Evolutionary conservation across 2,797 vertebrate species (phyloP).

Genomic region (Helarctos malayanus): DNA sequence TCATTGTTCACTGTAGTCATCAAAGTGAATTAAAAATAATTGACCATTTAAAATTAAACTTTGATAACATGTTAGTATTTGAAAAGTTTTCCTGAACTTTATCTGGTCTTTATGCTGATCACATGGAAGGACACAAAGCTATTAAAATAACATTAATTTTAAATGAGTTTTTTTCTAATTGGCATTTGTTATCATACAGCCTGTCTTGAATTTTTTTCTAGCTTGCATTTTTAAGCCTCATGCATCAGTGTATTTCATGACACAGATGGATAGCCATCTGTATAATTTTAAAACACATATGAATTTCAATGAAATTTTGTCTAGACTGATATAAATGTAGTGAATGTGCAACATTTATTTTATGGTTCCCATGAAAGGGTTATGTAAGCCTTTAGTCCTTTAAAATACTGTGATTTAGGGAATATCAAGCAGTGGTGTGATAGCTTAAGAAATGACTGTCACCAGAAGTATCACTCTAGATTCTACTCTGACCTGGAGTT

Average conservation of each 20-base stretch:
- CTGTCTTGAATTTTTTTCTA: not conserved
- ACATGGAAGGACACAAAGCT: not conserved
- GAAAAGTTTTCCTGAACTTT: conserved; percentile 46
- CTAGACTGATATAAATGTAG: conserved; percentile 4
- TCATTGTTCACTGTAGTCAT: not conserved
- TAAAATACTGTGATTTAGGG: not conserved
- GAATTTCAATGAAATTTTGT: conserved; percentile 54
- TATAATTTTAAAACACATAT: conserved; percentile 31
- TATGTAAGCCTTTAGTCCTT: not conserved
- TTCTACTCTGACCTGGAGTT: not conserved
- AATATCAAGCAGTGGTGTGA: not conserved
- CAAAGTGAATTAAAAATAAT: conserved; percentile 49
- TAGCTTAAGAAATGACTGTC: not conserved
- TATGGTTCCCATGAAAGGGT: not conserved
- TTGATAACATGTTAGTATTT: conserved; percentile 37
- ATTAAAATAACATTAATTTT: conserved; percentile 58
- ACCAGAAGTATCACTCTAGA: not conserved
- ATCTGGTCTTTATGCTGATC: not conserved
- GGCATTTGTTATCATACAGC: not conserved
- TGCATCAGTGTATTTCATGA: not conserved
- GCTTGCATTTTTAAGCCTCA: not conserved
- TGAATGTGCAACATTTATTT: not conserved
- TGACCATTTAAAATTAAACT: conserved; percentile 56
- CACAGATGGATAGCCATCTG: conserved; percentile 8
- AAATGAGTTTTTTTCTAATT: conserved; percentile 37